Conservation (phyloP, 2,113 vertebrate species). For the Regulus satrapa region DNA sequence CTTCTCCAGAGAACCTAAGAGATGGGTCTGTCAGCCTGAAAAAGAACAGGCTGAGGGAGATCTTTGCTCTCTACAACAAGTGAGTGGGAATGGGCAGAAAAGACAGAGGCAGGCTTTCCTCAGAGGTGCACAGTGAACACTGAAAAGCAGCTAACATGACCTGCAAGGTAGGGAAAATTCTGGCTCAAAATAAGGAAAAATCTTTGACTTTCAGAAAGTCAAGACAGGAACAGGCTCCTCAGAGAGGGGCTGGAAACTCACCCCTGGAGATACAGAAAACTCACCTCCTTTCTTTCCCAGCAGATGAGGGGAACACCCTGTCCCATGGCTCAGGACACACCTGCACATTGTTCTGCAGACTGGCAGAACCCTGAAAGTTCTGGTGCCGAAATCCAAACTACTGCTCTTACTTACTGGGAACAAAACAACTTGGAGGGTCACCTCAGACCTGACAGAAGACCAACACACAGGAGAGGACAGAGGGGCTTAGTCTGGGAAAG, state of each 20-base stretch:
- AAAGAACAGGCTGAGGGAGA: not conserved
- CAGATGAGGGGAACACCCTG: not conserved
- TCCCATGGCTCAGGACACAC: not conserved
- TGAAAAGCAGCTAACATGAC: not conserved
- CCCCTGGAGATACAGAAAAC: not conserved
- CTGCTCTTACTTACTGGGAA: not conserved
- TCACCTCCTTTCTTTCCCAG: not conserved
- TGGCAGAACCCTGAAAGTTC: not conserved
- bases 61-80: not conserved
- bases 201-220: not conserved
- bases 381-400: not conserved
- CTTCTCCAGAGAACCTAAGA: not conserved
- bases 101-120: not conserved
- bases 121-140: not conserved
- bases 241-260: not conserved
- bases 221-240: not conserved
- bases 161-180: not conserved
- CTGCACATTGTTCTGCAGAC: not conserved
- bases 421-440: not conserved
- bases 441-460: not conserved
- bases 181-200: not conserved
- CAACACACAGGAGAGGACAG: not conserved
- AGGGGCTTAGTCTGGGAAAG: not conserved
- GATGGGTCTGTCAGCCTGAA: not conserved
- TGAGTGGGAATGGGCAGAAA: not conserved